Conservation (phyloP, 2,797 vertebrate species). For the Tympanoctomys barrerae region DNA sequence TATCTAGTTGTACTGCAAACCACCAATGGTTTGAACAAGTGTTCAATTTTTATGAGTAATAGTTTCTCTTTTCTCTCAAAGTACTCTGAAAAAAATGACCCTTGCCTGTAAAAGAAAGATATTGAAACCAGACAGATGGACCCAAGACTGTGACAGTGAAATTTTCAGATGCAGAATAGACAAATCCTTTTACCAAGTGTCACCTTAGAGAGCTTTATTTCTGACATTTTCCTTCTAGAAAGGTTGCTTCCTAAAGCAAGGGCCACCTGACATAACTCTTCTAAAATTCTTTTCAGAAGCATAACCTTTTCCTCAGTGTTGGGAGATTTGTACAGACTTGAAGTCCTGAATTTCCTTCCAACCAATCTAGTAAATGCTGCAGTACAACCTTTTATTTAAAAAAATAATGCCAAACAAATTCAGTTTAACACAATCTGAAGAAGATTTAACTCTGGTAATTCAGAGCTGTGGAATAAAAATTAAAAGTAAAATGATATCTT, state of each 20-base stretch:
- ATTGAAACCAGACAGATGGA: slow-evolving; percentile 19
- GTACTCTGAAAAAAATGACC: not conserved
- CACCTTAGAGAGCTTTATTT: slow-evolving; percentile 28
- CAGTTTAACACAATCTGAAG: slow-evolving; percentile 61
- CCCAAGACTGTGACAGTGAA: not conserved
- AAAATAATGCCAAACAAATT: slow-evolving; percentile 60
- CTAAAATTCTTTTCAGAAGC: not conserved
- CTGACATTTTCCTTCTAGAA: slow-evolving; percentile 10
- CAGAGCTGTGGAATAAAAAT: slow-evolving; percentile 68
- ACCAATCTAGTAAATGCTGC: not conserved
- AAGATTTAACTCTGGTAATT: slow-evolving; percentile 53
- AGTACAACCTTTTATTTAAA: slow-evolving; percentile 34
- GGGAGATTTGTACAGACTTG: not conserved
- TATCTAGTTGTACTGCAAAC: not conserved
- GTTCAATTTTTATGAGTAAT: slow-evolving; percentile 2
- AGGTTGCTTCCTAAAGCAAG: not conserved
- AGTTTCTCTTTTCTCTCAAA: not conserved
- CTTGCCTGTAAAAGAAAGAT: not conserved
- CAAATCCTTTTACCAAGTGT: not conserved
- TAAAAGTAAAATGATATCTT: slow-evolving; percentile 72
- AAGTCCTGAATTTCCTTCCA: slow-evolving; percentile 45
- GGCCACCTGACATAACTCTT: not conserved
- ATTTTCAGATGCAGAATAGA: not conserved
- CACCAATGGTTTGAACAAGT: not conserved
- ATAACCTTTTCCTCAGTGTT: not conserved